A percentile compares a stretch with the other conserved stretches of the same genome.
Conservation (phyloP, 2,113 vertebrate genomes). For the Opisthocomus hoazin region DNA sequence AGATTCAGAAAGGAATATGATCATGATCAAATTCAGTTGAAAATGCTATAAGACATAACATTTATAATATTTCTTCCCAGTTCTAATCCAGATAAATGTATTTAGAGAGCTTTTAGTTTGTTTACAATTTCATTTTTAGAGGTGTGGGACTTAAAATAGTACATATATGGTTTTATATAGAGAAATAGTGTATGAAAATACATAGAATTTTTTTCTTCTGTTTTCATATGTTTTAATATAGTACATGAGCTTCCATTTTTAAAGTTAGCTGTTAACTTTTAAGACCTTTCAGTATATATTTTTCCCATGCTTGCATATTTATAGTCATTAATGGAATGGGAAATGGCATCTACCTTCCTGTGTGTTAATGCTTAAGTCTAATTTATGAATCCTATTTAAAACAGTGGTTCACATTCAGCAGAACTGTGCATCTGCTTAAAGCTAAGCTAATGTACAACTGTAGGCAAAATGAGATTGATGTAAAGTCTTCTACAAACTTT, state of each 20-base stretch:
- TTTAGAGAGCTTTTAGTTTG: not conserved
- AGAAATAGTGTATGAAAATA: not conserved
- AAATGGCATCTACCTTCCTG: not conserved
- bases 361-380: not conserved
- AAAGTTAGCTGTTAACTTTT: not conserved
- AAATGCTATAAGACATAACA: not conserved
- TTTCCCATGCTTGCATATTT: not conserved
- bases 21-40: not conserved
- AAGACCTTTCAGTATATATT: not conserved
- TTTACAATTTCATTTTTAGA: not conserved
- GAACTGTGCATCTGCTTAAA: not conserved
- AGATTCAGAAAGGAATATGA: not conserved
- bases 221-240: not conserved
- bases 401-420: not conserved
- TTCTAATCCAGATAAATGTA: not conserved
- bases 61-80: not conserved
- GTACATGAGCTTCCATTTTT: not conserved
- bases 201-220: not conserved
- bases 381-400: slow-evolving; percentile 22
- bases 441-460: not conserved
- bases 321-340: not conserved
- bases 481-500: not conserved
- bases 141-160: not conserved
- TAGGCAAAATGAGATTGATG: not conserved
- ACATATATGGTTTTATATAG: not conserved